Percentiles rank a stretch among this genome's conserved stretches.
These are phyloP conservation scores for Xiphias gladius DNA, from an alignment of 2,113 vertebrate species.

Conservation along the genomic window DNA sequence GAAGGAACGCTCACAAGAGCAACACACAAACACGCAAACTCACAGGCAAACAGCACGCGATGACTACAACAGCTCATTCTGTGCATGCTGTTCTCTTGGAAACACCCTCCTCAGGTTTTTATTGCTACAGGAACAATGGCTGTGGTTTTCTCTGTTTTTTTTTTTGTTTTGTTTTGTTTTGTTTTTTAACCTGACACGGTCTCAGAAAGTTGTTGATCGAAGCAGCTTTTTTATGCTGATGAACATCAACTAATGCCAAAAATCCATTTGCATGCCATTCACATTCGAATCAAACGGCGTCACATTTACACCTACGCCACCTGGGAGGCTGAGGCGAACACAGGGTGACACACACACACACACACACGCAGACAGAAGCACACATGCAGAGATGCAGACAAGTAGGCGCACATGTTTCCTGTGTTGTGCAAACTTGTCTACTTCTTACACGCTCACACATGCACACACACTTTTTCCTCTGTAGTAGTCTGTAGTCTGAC, in stretches of 20 bases:
- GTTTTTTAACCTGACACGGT: not conserved
- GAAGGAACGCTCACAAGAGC: constrained; percentile 1
- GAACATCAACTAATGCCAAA: too few relatives aligned
- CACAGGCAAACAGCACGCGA: constrained; percentile 28
- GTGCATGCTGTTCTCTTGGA: constrained; percentile 11
- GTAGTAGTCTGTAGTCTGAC: not conserved
- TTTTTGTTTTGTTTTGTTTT: too few relatives aligned
- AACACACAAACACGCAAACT: constrained; percentile 16
- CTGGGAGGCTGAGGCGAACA: not conserved
- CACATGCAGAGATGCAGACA: constrained; percentile 2
- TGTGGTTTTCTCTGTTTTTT: not conserved
- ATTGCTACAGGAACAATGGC: not conserved
- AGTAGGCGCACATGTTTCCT: constrained; percentile 30
- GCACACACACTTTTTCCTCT: constrained; percentile 1
- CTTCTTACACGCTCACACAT: not conserved
- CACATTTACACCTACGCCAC: constrained; percentile 33
- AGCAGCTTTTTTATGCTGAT: not conserved
- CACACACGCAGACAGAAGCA: not conserved
- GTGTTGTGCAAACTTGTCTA: constrained; percentile 34
- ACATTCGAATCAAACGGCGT: constrained; percentile 40
- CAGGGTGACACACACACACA: constrained; percentile 10
- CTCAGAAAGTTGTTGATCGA: not conserved
- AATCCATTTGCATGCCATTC: constrained; percentile 25
- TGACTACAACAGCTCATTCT: constrained; percentile 3
- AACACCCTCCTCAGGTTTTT: not conserved